Evolutionary conservation across 1,140 invertebrate genomes (phyloP), one percentile per base, ranked within the genome.

Genomic region (Oryctes rhinoceros): DNA sequence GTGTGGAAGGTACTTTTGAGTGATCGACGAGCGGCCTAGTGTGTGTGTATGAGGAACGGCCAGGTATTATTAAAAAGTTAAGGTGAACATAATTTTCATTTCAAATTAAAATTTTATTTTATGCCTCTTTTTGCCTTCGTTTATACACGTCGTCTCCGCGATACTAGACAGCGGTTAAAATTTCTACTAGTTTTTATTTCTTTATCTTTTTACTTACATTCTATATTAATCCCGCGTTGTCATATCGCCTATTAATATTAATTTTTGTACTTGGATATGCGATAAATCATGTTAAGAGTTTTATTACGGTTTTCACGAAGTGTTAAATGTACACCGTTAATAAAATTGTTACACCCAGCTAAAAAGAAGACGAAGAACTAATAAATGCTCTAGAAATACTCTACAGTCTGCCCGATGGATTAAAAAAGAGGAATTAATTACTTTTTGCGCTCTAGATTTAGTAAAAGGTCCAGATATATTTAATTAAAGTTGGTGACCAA

Each of bases 61-160:
- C 65, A 4, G 24, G 11, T 71, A 71, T 71, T 71, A 71, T 71
- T 71, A 53, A 78, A 59, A 78, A 49, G 77, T 53, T 59, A 48
- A 78, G 77, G 47, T 78, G 47, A 59, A 78, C 77, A 78, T 59
- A 78, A 78, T 78, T 78, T 78, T 78, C 77, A 48, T 78, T 78
- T 78, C 47, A 59, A 78, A 78, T 78, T 78, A 78, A 78, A 78
- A 78, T 59, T 78, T 59, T 59, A 59, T 78, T 78, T 59, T 59
- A 53, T 78, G 37, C 35, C 30, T 49, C 35, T 18, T 24, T 78
- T 53, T 59, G 39, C 30, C 53, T 59, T 35, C 77, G n/a, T 78
- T 24, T 24, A 35, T 37, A 18, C 75, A 15, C 24, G n/a, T n/a
- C 74, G 15, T 20, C 62, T 67, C 62, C 3, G 9, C 62, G 24